Conservation (phyloP, 2,888 invertebrate genomes). For the Tenthredo distinguenda region DNA sequence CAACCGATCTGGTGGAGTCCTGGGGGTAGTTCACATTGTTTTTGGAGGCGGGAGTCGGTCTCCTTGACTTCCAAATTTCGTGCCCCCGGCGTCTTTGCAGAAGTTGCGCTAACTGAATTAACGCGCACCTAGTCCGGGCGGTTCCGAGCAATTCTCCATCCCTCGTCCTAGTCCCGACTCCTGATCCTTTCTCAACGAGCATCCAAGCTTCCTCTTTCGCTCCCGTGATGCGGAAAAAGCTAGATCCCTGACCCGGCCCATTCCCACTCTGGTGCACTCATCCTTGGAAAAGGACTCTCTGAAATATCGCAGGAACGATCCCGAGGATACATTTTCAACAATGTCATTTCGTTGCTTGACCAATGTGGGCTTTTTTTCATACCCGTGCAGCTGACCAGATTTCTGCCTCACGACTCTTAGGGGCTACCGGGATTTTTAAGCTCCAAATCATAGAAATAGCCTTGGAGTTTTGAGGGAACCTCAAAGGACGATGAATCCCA, state of each 20-base stretch:
- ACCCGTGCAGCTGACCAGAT: background rate
- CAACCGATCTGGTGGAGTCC: conserved; percentile 8
- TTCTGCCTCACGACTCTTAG: background rate
- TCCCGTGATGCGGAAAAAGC: conserved; percentile 34
- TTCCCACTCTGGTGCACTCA: conserved; percentile 29
- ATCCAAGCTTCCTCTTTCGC: conserved; percentile 16
- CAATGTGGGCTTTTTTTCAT: conserved; percentile 19
- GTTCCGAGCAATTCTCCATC: conserved; percentile 34
- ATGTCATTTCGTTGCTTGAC: conserved; percentile 45
- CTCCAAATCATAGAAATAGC: background rate
- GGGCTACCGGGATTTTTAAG: background rate
- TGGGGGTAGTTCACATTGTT: conserved; percentile 37
- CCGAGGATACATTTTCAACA: conserved; percentile 32
- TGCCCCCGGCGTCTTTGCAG: conserved; percentile 6
- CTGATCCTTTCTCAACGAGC: conserved; percentile 48
- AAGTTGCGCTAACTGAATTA: conserved; percentile 44
- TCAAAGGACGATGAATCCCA: background rate
- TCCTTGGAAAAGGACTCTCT: conserved; percentile 41
- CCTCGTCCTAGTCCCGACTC: conserved; percentile 10
- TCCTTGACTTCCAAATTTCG: conserved; percentile 36
- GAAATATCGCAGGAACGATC: conserved; percentile 21
- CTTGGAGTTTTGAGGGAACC: background rate
- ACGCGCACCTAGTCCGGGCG: conserved; percentile 11
- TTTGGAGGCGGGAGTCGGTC: background rate
- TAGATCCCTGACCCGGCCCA: conserved; percentile 39